Evolutionary conservation across 1,140 invertebrate genomes (phyloP), one percentile per base, ranked within the genome.

Genomic region (Drosophila persimilis): DNA sequence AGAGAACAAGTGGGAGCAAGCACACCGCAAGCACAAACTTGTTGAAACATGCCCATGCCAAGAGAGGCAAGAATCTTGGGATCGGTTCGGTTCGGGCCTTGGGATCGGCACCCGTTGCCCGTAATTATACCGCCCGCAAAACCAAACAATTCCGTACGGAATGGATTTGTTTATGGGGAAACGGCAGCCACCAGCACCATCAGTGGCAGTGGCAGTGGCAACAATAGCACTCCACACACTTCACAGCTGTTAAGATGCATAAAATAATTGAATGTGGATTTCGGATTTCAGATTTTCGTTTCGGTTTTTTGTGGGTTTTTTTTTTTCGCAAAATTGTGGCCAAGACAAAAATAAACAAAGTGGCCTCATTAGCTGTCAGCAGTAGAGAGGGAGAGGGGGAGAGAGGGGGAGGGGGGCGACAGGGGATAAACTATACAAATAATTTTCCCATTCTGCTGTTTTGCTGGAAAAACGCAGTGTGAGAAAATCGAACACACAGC

Each of bases 371-470:
- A 80, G 55, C 41, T 54, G 50, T 20, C 31, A 22, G 24, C 24
- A 5, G 20, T 2, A 6, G n/a, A 31, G 39, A 31, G 39, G 11
- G 9, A 11, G 9, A 1, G 3, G 3, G 35, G 4, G 1, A 20
- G 1, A 1, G 35, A 0, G 35, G 3, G 0, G 11, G 2, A 2
- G 11, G 43, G 53, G 47, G 7, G 13, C n/a, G 17, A 17, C 1
- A 4, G 24, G 15, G 43, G 54, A 26, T 85, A 73, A 85, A 86
- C 64, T 69, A 88, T 88, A 88, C 83, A 86, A 86, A 86, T 86
- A 80, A 63, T 74, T 61, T 31, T 69, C 46, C 50, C 26, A 7
- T 6, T 41, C 48, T n/a, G 35, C 48, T n/a, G 35, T 29, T 13
- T 20, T 71, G 79, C 80, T 84, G 79, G 65, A 75, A 78, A 83